A percentile compares a stretch with the other conserved stretches of the same genome.
Conservation (phyloP, 2,888 invertebrate genomes). For the Athalia cordata region DNA sequence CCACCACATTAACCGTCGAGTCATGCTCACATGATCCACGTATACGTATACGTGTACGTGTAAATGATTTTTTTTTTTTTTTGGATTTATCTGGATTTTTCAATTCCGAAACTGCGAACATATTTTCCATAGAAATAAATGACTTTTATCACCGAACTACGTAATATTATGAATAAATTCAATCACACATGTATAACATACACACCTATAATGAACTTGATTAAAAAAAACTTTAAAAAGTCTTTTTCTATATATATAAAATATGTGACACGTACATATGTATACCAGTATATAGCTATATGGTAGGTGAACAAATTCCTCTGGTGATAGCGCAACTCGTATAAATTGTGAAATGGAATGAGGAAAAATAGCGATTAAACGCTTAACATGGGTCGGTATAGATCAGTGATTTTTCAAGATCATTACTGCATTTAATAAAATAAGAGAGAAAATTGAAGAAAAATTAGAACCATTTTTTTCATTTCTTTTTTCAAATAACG, state of each 20-base stretch:
- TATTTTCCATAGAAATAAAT: too few relatives aligned
- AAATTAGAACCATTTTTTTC: not conserved
- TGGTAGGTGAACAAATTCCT: not conserved
- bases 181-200: too few relatives aligned
- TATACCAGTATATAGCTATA: not conserved
- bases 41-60: constrained; percentile 2
- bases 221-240: too few relatives aligned
- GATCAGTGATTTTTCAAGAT: too few relatives aligned
- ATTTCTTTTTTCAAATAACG: not conserved
- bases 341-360: not conserved
- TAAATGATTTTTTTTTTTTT: too few relatives aligned
- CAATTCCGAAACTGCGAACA: too few relatives aligned
- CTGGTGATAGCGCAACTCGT: not conserved
- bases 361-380: too few relatives aligned
- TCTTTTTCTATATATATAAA: not conserved
- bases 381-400: too few relatives aligned
- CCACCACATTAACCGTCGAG: too few relatives aligned
- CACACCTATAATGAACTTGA: too few relatives aligned
- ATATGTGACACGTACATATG: not conserved
- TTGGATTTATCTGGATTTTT: too few relatives aligned
- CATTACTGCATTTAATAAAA: not conserved
- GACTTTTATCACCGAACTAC: not conserved
- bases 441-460: constrained; percentile 8
- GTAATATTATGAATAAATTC: not conserved
- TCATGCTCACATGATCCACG: constrained; percentile 38